These are phyloP conservation scores for Amblyjoppa proteus DNA, from an alignment of 2,888 invertebrate genomes.

Conservation along the genomic window DNA sequence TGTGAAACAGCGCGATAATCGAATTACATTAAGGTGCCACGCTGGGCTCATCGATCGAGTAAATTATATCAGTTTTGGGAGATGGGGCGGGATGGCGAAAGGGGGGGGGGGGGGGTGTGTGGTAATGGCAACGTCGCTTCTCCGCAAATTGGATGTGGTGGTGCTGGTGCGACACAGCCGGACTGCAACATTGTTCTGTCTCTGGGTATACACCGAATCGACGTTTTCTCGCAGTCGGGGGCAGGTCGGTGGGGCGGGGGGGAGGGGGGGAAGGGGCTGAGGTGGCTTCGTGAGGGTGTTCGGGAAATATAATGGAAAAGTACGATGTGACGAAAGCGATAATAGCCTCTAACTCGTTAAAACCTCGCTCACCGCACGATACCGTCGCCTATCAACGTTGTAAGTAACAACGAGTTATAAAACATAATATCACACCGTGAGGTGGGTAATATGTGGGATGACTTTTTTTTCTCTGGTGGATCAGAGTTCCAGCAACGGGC, in stretches of 20 bases:
- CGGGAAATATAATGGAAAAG: constrained; percentile 46
- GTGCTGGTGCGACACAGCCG: not conserved
- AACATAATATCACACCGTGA: constrained; percentile 14
- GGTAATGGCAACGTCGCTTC: not conserved
- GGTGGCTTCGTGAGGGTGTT: not conserved
- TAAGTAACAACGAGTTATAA: constrained; percentile 46
- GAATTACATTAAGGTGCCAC: constrained; percentile 59
- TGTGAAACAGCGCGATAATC: constrained; percentile 59
- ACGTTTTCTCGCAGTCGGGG: not conserved
- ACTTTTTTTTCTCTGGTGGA: not conserved
- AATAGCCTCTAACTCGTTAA: constrained; percentile 23
- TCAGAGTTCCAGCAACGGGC: not conserved
- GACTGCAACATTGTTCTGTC: not conserved
- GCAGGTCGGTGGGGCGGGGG: not conserved
- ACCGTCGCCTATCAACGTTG: constrained; percentile 22
- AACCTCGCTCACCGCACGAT: constrained; percentile 13
- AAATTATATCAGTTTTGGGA: constrained; percentile 62
- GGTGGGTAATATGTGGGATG: constrained; percentile 7
- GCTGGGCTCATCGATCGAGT: constrained; percentile 59
- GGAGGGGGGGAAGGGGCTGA: not conserved
- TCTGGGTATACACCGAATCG: not conserved
- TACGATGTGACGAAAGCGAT: constrained; percentile 35
- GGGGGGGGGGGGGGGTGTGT: not conserved
- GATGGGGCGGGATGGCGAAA: not conserved
- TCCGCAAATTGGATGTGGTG: constrained; percentile 55